phyloP scores from a whole-genome alignment of 2,888 invertebrate species.

The Gari tellinella region DNA sequence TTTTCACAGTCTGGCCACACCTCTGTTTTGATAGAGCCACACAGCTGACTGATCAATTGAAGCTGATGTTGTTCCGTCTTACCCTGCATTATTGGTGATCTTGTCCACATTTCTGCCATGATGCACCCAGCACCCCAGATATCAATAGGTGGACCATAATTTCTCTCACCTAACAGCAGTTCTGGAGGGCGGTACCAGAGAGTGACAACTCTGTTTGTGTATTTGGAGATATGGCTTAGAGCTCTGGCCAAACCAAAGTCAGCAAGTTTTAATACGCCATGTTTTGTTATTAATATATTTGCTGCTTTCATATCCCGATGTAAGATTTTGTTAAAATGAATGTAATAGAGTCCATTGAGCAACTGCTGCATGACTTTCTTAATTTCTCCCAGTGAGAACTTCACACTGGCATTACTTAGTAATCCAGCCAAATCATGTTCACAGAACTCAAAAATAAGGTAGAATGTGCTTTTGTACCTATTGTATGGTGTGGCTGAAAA shows the following conservation, averaged over 20 bases:
- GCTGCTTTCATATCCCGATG: constrained; percentile 98
- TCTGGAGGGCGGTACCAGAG: constrained; percentile 93
- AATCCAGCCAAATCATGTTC: constrained; percentile 99
- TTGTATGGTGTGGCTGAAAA: constrained; percentile 88
- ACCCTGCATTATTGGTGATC: constrained; percentile 89
- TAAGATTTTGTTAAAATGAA: constrained; percentile 92
- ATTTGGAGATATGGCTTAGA: constrained; percentile 94
- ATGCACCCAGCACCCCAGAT: constrained; percentile 97
- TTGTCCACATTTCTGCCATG: constrained; percentile 99
- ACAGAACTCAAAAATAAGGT: constrained; percentile 98
- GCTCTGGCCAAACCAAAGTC: constrained; percentile 99
- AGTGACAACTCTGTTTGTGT: constrained; percentile 99
- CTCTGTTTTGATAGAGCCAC: constrained; percentile 97
- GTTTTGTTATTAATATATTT: constrained; percentile 98
- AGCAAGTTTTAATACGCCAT: constrained; percentile 93
- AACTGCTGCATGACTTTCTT: constrained; percentile 91
- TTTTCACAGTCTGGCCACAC: constrained; percentile 95
- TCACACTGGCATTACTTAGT: constrained; percentile 96
- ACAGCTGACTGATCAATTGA: constrained; percentile 96
- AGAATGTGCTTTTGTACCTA: constrained; percentile 94
- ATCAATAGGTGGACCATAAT: constrained; percentile 98
- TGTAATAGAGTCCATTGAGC: constrained; percentile 95
- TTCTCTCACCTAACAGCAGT: constrained; percentile 88
- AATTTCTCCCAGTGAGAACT: constrained; percentile 97
- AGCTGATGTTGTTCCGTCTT: constrained; percentile 98